Percentiles rank a stretch among this genome's conserved stretches.
Conservation (phyloP, 2,113 vertebrate genomes). For the Pavo muticus region DNA sequence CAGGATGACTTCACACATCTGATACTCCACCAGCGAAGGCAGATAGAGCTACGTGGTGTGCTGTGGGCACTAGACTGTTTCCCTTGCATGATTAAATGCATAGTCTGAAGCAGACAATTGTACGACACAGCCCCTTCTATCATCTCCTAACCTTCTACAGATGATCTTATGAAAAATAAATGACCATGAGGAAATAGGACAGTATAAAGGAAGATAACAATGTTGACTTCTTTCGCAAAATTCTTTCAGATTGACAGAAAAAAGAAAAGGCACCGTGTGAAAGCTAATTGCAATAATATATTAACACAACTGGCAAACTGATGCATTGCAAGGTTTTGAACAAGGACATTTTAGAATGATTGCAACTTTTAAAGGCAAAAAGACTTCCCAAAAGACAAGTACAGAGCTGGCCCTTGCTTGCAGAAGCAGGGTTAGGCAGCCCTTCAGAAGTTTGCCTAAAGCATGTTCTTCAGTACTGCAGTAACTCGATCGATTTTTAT, state of each 20-base stretch:
- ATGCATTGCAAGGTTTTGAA: not conserved
- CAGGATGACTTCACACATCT: not conserved
- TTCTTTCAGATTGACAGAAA: not conserved
- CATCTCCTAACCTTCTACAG: not conserved
- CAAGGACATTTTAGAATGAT: not conserved
- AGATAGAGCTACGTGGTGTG: not conserved
- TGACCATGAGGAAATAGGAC: not conserved
- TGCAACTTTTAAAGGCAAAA: not conserved
- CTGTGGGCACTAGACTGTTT: not conserved
- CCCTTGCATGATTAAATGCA: not conserved
- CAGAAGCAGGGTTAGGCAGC: not conserved
- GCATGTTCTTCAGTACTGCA: accelerated
- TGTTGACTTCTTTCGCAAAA: not conserved
- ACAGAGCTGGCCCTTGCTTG: not conserved
- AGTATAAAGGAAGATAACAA: not conserved
- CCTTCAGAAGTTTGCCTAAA: not conserved
- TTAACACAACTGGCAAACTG: not conserved
- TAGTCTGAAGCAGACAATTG: not conserved
- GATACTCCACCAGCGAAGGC: not conserved
- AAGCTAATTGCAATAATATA: not conserved
- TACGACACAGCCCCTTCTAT: accelerated
- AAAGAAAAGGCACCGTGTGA: not conserved
- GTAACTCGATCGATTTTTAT: not conserved
- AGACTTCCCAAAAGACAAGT: not conserved
- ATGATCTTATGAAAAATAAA: not conserved